A percentile compares a stretch with the other conserved stretches of the same genome.
These are phyloP conservation scores for Melieria picta DNA, from an alignment of 2,888 invertebrate genomes.

Conservation along the genomic window DNA sequence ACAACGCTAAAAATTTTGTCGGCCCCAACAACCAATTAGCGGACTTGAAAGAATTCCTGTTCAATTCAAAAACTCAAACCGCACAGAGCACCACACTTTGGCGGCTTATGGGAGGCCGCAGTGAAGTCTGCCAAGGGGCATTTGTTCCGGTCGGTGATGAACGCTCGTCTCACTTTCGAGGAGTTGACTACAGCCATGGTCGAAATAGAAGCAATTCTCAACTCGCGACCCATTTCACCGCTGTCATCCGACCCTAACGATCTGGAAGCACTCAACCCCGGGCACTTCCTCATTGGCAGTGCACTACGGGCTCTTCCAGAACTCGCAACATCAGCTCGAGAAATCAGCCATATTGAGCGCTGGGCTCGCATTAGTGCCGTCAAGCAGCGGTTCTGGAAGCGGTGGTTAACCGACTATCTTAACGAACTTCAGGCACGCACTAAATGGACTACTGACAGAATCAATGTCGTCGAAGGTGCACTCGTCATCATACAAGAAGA, in stretches of 20 bases:
- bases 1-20: slow-evolving; percentile 35
- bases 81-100: background rate
- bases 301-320: background rate
- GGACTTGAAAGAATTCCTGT: background rate
- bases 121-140: slow-evolving; percentile 6
- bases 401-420: too few relatives aligned
- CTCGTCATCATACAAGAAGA: too few relatives aligned
- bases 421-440: too few relatives aligned
- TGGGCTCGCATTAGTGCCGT: slow-evolving; percentile 1
- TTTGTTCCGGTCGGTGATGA: slow-evolving; percentile 2
- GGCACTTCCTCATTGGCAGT: slow-evolving; percentile 2
- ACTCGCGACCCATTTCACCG: background rate
- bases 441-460: too few relatives aligned
- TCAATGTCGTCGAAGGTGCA: too few relatives aligned
- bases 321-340: background rate
- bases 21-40: slow-evolving; percentile 11
- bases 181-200: too few relatives aligned
- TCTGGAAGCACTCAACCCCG: slow-evolving; percentile 7
- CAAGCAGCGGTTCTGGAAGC: slow-evolving; percentile 2
- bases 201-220: slow-evolving; percentile 3
- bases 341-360: background rate
- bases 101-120: slow-evolving; percentile 5
- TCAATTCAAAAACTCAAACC: background rate
- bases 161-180: slow-evolving; percentile 1
- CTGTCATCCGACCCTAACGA: background rate